Conservation (phyloP, 92 coral and sea anemone genomes). For the Siderastrea radians region DNA sequence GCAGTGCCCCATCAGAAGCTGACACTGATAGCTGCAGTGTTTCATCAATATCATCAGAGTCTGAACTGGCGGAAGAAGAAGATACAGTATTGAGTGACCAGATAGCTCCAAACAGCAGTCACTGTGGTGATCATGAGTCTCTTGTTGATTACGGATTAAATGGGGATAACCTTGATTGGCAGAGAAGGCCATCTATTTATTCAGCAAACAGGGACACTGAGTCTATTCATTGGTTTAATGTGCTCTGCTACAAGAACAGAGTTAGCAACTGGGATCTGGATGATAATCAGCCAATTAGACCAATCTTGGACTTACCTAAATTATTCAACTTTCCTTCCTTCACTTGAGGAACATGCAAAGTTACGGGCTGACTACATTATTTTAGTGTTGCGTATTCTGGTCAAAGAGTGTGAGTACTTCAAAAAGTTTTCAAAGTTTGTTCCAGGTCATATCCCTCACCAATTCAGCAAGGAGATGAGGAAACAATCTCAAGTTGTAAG, state of each 20-base stretch:
- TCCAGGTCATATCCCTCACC: slow-evolving; percentile 49
- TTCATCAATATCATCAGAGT: slow-evolving; percentile 33
- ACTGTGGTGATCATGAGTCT: not conserved
- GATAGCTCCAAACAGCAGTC: not conserved
- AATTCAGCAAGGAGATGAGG: slow-evolving; percentile 16
- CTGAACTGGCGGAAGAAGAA: not conserved
- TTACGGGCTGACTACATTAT: slow-evolving; percentile 19
- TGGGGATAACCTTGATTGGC: slow-evolving; percentile 57
- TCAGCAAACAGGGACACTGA: slow-evolving; percentile 46
- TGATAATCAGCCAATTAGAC: slow-evolving; percentile 28
- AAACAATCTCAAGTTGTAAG: slow-evolving; percentile 29
- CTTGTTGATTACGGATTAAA: slow-evolving; percentile 18
- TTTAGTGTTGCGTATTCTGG: slow-evolving; percentile 25
- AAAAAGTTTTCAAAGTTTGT: slow-evolving; percentile 25
- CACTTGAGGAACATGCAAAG: slow-evolving; percentile 46
- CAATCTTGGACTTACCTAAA: slow-evolving; percentile 54
- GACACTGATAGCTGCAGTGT: slow-evolving; percentile 11
- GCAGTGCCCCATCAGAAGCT: not conserved
- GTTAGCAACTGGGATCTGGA: slow-evolving; percentile 11
- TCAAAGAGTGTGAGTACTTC: slow-evolving; percentile 52
- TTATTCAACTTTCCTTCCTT: slow-evolving; percentile 55
- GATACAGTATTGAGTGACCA: not conserved
- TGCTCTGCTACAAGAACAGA: slow-evolving; percentile 38
- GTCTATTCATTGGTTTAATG: slow-evolving; percentile 53
- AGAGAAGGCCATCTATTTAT: slow-evolving; percentile 48